Conservation (phyloP, 2,888 invertebrate genomes). For the Troides oblongomaculatus region DNA sequence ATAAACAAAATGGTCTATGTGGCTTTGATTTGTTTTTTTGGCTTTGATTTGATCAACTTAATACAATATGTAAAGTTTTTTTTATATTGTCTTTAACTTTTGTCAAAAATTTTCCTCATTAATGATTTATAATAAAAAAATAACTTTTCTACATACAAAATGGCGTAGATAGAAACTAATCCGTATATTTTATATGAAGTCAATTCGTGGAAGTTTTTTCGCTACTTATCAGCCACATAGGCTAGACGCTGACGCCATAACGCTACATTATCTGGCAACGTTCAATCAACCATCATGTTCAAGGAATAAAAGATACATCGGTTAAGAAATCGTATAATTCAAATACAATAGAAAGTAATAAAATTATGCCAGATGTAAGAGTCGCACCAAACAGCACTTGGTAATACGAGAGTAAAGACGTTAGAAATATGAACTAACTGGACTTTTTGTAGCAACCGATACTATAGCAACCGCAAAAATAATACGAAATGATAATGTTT, state of each 20-base stretch:
- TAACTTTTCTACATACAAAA: too few relatives aligned
- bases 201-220: constrained; percentile 10
- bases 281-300: constrained; percentile 18
- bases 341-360: constrained; percentile 33
- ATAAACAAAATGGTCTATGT: too few relatives aligned
- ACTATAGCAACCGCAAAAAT: too few relatives aligned
- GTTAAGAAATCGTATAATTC: constrained; percentile 5
- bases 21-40: too few relatives aligned
- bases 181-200: constrained; percentile 3
- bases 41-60: too few relatives aligned
- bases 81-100: too few relatives aligned
- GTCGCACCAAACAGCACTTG: not conserved
- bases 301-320: constrained; percentile 4
- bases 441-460: too few relatives aligned
- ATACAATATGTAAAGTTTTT: too few relatives aligned
- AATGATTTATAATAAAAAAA: too few relatives aligned
- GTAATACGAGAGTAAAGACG: not conserved
- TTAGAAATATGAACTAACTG: too few relatives aligned
- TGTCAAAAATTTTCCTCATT: too few relatives aligned
- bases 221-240: constrained; percentile 11
- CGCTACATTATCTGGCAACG: constrained; percentile 15
- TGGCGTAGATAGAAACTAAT: not conserved
- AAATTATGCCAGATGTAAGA: constrained; percentile 1
- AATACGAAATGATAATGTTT: too few relatives aligned
- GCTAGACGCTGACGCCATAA: constrained; percentile 21